Evolutionary conservation across 30 jellyfish, hydroid and myxozoan species (phyloP), one percentile per base, ranked within the genome.

Genomic region (Sanderia malayensis): DNA sequence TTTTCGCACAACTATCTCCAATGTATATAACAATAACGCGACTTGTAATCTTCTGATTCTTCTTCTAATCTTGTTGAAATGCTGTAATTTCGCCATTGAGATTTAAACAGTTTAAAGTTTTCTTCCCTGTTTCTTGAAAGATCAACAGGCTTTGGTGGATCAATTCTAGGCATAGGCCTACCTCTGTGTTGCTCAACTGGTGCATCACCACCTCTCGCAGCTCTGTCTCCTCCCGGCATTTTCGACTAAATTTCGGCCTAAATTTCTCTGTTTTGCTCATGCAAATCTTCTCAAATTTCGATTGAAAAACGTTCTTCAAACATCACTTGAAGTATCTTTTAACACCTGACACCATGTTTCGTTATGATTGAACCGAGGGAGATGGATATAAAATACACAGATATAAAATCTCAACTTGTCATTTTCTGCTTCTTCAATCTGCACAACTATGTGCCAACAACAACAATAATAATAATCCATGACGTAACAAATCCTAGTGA

Each of bases 51-150:
- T 70, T 23, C 70, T 34, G 82, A 30, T 55, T 70, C 70, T 46
- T 46, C 57, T 44, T 46, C 55, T 13, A 44, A 47, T 70, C 82
- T 70, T 44, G 82, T 44, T 70, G 46, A 70, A 70, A 70, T 70
- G 26, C 82, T 44, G 46, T 70, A 70, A 63, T 70, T 47, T 44
- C 70, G 8, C 82, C 82, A 70, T 70, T 70, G 70, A 70, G 82
- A 70, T 30, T 46, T 70, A 44, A 70, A 70, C 70, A 70, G 19
- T 6, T 67, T 31, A 67, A 67, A 67, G 65, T 67, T 67, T 34
- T 67, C 79, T 67, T 67, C 79, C 41, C 82, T 70, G 57, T 70
- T 70, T 70, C 82, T 70, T 46, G 69, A 70, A 47, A 70, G 82
- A 70, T 70, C 82, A 27, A 70, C 70, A 15, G 70, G 30, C 57